Base-by-base conservation (phyloP, 1,140 invertebrate genomes). In the Argopecten irradians region DNA sequence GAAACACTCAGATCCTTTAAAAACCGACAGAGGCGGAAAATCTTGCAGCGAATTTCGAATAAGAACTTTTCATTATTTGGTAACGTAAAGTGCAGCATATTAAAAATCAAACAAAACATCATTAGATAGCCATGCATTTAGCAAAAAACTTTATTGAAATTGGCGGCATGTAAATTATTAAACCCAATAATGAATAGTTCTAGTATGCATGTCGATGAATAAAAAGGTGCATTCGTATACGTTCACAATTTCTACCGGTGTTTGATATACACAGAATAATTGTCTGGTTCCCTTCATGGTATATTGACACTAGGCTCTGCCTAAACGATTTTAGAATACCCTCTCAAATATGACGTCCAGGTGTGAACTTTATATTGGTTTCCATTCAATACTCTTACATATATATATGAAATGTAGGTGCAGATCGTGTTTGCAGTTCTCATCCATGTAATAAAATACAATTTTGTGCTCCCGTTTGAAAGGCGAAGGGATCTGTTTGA, bases 261-360 rank as follows among this genome's bases (percentile, higher is more conserved):
- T 71, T 71, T 71, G 19, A 71, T 71, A 71, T 71, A 71, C 55
- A 71, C 55, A n/a, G n/a, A 3, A 11, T 28, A 28, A 71, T 71
- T 71, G 55, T 71, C 14, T 71, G 55, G 28, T 71, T 71, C n/a
- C 22, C 1, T 28, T 71, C 19, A 28, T 3, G 55, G 55, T 71
- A 1, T 71, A 71, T 71, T 71, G 55, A 71, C 55, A 71, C 55
- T 71, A 28, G 22, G 2, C 22, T 28, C 5, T 71, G 5, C 28
- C 28, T 71, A 71, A 71, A 71, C 55, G 55, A 71, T 71, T 71
- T 71, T 71, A 71, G 55, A 71, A 71, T 71, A 71, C 55, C 22
- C 22, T 5, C 55, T 71, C n/a, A n/a, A 71, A 71, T 71, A 71
- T 71, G 22, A 71, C n/a, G 55, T 28, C 55, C 55, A 71, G 55